Percentiles rank a stretch among this genome's conserved stretches.
Conservation (phyloP, 1,140 invertebrate genomes). For the Ganaspis sp. region DNA sequence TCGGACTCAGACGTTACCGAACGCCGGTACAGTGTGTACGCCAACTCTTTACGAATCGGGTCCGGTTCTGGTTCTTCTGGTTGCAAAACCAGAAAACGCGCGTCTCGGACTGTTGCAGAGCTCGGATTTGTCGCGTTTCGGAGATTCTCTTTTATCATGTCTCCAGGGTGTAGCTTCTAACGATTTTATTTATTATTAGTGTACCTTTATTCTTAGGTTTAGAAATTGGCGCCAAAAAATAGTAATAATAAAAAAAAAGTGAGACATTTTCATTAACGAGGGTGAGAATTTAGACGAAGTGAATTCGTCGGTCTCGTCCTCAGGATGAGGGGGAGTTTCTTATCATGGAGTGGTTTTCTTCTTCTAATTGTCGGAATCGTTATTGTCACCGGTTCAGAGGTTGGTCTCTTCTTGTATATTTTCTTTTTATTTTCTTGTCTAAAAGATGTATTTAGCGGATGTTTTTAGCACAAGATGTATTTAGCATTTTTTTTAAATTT, state of each 20-base stretch:
- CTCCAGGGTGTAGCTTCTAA: background rate
- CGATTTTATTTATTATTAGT: conserved; percentile 31
- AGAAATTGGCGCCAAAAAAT: background rate
- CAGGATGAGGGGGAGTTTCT: conserved; percentile 28
- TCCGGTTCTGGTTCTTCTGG: conserved; percentile 36
- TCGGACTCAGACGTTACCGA: conserved; percentile 72
- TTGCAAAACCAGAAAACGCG: conserved; percentile 41
- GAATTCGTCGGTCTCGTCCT: conserved; percentile 33
- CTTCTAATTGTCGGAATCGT: conserved; percentile 45
- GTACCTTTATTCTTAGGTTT: conserved; percentile 10
- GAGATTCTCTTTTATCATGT: background rate
- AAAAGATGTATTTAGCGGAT: no score
- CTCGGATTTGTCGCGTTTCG: conserved; percentile 35
- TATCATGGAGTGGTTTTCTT: conserved; percentile 37
- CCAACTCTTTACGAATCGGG: conserved; percentile 44
- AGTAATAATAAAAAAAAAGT: background rate
- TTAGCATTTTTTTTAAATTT: no score
- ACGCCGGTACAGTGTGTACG: conserved; percentile 71
- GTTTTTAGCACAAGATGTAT: no score
- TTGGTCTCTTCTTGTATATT: conserved; percentile 45
- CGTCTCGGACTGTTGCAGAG: conserved; percentile 30
- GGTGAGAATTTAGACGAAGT: conserved; percentile 1
- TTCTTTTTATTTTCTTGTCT: no score
- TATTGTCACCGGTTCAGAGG: conserved; percentile 51
- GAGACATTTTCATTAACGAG: background rate